Percentiles rank a stretch among this genome's conserved stretches.
These are phyloP conservation scores for Oryzias curvinotus DNA, from an alignment of 2,113 vertebrate genomes.

Conservation along the genomic window DNA sequence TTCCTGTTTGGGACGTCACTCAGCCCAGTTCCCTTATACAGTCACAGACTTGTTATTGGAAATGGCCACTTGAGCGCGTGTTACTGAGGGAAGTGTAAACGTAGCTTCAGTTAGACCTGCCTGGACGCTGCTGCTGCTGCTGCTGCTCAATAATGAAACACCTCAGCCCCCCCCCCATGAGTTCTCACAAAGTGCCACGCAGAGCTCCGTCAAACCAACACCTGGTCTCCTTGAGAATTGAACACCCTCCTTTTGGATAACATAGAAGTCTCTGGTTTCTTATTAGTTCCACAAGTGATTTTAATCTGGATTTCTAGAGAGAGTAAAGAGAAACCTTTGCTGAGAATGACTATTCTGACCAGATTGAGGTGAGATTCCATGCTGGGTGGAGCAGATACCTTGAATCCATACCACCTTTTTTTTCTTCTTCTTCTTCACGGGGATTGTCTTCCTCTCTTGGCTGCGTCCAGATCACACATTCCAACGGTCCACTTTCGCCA, in stretches of 20 bases:
- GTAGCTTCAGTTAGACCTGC: conserved; percentile 12
- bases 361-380: conserved; percentile 27
- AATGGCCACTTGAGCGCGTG: too few species aligned
- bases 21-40: too few species aligned
- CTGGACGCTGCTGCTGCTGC: neutral
- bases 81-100: too few species aligned
- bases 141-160: conserved; percentile 15
- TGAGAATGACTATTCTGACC: conserved; percentile 26
- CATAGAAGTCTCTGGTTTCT: conserved; percentile 21
- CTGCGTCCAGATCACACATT: conserved; percentile 51
- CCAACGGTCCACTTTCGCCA: conserved; percentile 46
- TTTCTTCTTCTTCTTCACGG: neutral
- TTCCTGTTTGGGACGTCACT: too few species aligned
- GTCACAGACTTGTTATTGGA: too few species aligned
- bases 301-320: conserved; percentile 4
- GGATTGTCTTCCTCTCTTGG: conserved; percentile 46
- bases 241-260: conserved; percentile 3
- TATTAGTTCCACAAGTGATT: conserved; percentile 17
- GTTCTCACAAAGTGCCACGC: conserved; percentile 4
- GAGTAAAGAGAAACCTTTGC: conserved; percentile 11
- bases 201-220: conserved; percentile 11
- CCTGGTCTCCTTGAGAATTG: conserved; percentile 29
- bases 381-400: conserved; percentile 5
- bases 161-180: neutral
- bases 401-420: conserved; percentile 14